Conservation (phyloP, 2,888 invertebrate species). For the Melanargia galathea region DNA sequence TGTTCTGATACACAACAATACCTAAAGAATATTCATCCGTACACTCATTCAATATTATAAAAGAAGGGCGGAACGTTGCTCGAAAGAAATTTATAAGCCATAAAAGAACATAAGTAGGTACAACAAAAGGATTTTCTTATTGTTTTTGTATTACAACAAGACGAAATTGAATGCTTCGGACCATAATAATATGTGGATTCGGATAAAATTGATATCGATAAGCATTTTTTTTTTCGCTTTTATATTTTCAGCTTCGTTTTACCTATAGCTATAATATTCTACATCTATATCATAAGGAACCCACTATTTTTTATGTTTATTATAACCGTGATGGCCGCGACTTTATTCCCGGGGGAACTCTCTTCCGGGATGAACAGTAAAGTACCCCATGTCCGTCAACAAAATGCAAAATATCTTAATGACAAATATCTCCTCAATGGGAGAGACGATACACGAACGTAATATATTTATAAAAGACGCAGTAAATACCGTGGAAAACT, state of each 20-base stretch:
- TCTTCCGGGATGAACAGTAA: too few relatives aligned
- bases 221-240: not conserved
- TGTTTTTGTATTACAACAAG: conserved; percentile 9
- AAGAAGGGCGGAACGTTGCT: conserved; percentile 9
- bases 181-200: not conserved
- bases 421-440: too few relatives aligned
- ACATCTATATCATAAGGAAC: too few relatives aligned
- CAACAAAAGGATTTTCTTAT: conserved; percentile 14
- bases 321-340: too few relatives aligned
- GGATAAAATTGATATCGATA: conserved; percentile 1
- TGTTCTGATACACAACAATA: conserved; percentile 12
- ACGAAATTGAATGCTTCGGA: conserved; percentile 13
- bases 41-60: conserved; percentile 1
- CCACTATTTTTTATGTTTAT: too few relatives aligned
- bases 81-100: conserved; percentile 14
- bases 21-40: conserved; percentile 10
- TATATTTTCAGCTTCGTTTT: not conserved
- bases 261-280: too few relatives aligned
- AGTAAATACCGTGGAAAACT: too few relatives aligned
- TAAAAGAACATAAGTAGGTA: conserved; percentile 19
- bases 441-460: too few relatives aligned
- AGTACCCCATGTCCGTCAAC: too few relatives aligned
- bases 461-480: too few relatives aligned
- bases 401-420: too few relatives aligned
- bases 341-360: too few relatives aligned